Conservation (phyloP, 2,888 invertebrate genomes). For the Tetanocera ferruginea region DNA sequence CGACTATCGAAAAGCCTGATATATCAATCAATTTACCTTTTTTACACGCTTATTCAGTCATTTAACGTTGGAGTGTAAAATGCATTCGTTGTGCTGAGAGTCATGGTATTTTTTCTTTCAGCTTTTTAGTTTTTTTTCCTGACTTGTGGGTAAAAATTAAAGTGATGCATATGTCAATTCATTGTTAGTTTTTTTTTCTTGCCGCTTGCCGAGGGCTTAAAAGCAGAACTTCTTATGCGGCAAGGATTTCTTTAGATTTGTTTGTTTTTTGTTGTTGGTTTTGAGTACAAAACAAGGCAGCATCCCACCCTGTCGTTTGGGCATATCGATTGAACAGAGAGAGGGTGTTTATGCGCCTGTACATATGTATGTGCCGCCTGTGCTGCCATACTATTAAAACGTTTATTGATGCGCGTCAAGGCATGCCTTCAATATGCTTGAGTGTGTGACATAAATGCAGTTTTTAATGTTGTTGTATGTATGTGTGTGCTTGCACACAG, state of each 20-base stretch:
- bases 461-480: constrained; percentile 27
- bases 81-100: constrained; percentile 30
- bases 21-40: constrained; percentile 23
- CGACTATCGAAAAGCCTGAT: neutral
- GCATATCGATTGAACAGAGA: too few species aligned
- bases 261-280: too few species aligned
- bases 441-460: constrained; percentile 25
- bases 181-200: too few species aligned
- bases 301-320: neutral
- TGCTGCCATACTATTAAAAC: constrained; percentile 20
- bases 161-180: too few species aligned
- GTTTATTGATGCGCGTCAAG: constrained; percentile 38
- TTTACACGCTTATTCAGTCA: neutral
- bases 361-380: neutral
- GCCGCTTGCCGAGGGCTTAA: too few species aligned
- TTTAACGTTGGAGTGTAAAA: constrained; percentile 12
- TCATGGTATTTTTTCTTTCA: too few species aligned
- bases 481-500: neutral
- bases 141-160: too few species aligned
- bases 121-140: too few species aligned
- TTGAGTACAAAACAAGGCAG: too few species aligned
- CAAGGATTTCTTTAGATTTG: too few species aligned
- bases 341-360: neutral
- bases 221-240: too few species aligned
- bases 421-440: constrained; percentile 12